Evolutionary conservation across 2,888 invertebrate species (phyloP), one percentile per base, ranked within the genome.

Genomic region (Eristalis tenax): DNA sequence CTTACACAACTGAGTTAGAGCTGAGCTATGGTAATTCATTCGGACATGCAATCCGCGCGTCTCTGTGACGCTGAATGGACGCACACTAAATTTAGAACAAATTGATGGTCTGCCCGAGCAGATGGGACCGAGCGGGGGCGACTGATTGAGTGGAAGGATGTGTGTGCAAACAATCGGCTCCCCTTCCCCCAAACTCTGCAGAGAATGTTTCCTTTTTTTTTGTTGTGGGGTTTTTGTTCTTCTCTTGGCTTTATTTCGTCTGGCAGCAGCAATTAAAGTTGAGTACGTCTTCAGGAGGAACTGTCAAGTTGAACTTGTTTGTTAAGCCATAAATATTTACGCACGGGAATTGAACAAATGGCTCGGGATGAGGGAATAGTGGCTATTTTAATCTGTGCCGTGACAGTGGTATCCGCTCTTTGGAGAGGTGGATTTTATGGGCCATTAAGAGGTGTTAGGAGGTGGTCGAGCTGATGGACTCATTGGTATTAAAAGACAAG

Each of bases 21-120:
- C 23, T 3, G 1, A 40, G 28, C 50, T 71, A 84, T 76, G 80
- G 80, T 76, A 80, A 84, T 84, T 80, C 22, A 26, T n/a, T 76
- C 71, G 66, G 75, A 80, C 80, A 84, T 76, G 80, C 84, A 84
- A 84, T 69, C 79, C 13, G 32, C 59, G 38, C 56, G 11, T 50
- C 50, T 18, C 18, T 50, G 23, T 65, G 43, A 74, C 28, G 57
- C 68, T 74, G 63, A 50, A 59, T 63, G 70, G 40, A 66, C 57
- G 59, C 18, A 63, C 66, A 84, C 76, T 84, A 84, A 80, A 71
- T 80, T 84, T 76, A 76, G 80, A 71, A 65, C 64, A 11, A 57
- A 70, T 35, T 32, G 70, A 50, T 69, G 69, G 26, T 18, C 50
- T 8, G 50, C 8, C 50, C 18, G 8, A 18, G 50, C 50, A 18